Conservation (phyloP, 2,888 invertebrate genomes). For the Ennomos erosarius region DNA sequence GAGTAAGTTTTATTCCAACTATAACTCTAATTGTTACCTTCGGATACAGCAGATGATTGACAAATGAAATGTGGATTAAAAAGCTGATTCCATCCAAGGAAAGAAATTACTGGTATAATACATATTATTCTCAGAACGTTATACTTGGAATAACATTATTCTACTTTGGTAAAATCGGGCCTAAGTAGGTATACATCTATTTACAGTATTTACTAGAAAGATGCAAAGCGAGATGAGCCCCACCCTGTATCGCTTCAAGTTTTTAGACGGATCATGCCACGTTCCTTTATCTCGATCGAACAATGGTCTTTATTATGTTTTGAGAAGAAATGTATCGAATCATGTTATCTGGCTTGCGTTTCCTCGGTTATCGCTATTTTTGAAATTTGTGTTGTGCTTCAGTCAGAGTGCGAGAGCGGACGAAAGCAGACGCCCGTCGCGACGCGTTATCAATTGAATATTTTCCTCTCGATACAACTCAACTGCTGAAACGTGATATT, state of each 20-base stretch:
- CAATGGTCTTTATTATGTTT: constrained; percentile 51
- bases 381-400: constrained; percentile 32
- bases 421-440: constrained; percentile 54
- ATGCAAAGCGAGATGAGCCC: neutral
- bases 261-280: constrained; percentile 10
- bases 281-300: constrained; percentile 41
- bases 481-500: constrained; percentile 28
- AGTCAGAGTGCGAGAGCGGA: constrained; percentile 60
- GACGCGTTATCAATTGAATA: constrained; percentile 14
- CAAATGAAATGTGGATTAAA: too few species aligned
- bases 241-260: constrained; percentile 5
- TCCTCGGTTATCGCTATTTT: constrained; percentile 68
- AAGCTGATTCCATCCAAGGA: too few species aligned
- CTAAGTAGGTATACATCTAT: too few species aligned
- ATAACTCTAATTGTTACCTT: too few species aligned
- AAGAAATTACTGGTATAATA: too few species aligned
- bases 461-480: constrained; percentile 15
- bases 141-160: too few species aligned
- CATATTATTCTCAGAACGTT: too few species aligned
- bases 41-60: too few species aligned
- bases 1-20: too few species aligned
- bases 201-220: too few species aligned
- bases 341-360: constrained; percentile 45
- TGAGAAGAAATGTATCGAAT: constrained; percentile 51
- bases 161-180: too few species aligned